phyloP scores from a whole-genome alignment of 1,140 invertebrate species.

The Drosophila seguyi region DNA sequence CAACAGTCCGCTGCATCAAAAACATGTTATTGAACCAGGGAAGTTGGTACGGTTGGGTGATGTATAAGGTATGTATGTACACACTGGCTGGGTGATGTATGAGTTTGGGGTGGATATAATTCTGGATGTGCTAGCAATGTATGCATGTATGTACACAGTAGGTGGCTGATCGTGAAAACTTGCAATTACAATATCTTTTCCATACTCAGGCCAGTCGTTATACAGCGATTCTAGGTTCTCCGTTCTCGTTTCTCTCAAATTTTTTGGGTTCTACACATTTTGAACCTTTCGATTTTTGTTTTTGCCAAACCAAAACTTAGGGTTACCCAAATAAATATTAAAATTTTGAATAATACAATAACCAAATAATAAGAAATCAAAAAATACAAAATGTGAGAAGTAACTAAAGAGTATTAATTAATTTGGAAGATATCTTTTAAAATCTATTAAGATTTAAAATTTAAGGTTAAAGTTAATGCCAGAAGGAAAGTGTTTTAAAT shows the following conservation, averaged over 20 bases:
- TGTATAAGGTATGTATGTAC: constrained; percentile 37
- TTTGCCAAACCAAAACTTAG: constrained; percentile 15
- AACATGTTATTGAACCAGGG: constrained; percentile 73
- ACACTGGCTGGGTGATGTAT: constrained; percentile 23
- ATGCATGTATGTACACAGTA: constrained; percentile 14
- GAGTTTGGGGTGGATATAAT: constrained; percentile 14
- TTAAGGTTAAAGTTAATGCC: constrained; percentile 45
- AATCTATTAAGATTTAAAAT: constrained; percentile 6
- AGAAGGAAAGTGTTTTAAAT: constrained; percentile 29
- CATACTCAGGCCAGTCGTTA: constrained; percentile 65
- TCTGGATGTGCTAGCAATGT: constrained; percentile 28
- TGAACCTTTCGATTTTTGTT: constrained; percentile 50
- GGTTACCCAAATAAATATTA: constrained; percentile 18
- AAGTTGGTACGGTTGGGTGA: constrained; percentile 40
- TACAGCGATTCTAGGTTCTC: constrained; percentile 44
- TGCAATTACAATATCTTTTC: constrained; percentile 74
- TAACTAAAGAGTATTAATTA: constrained; percentile 18
- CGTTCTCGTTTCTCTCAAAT: constrained; percentile 11
- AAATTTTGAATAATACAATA: constrained; percentile 58
- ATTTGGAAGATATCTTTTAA: constrained; percentile 36
- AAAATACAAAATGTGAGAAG: constrained; percentile 72
- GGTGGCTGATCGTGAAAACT: constrained; percentile 53
- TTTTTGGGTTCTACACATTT: constrained; percentile 52
- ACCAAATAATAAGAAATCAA: constrained; percentile 49
- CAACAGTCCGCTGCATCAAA: constrained; percentile 58